phyloP scores from a whole-genome alignment of 2,797 vertebrate species.

The Lacerta bilineata region DNA sequence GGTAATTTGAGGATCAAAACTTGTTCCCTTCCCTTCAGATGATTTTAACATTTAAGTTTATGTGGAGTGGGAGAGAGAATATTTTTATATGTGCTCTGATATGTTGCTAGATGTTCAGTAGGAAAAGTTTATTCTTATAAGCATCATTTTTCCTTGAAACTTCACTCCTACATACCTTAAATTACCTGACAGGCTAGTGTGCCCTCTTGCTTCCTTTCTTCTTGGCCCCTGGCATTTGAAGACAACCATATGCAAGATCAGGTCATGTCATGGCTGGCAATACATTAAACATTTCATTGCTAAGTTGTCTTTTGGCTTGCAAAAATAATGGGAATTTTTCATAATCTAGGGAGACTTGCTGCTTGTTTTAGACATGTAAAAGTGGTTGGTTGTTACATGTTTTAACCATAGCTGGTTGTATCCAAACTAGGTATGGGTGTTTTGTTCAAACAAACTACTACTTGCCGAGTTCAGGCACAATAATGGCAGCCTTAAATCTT shows the following conservation, averaged over 20 bases:
- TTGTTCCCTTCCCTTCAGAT: not conserved
- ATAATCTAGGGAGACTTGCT: too few relatives aligned
- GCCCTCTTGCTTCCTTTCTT: not conserved
- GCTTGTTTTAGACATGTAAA: not conserved
- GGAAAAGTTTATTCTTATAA: not conserved
- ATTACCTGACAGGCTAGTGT: not conserved
- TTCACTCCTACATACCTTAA: not conserved
- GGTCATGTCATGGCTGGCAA: not conserved
- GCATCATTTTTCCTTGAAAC: not conserved
- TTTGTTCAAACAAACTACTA: not conserved
- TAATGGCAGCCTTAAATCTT: not conserved
- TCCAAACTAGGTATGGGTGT: not conserved
- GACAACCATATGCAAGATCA: not conserved
- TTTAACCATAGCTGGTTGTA: too few relatives aligned
- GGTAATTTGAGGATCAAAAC: slow-evolving; percentile 75
- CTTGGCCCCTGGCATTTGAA: not conserved
- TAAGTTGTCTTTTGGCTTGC: not conserved
- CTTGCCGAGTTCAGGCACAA: not conserved
- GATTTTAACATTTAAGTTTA: not conserved
- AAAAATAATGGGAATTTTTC: not conserved
- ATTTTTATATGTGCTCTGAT: not conserved
- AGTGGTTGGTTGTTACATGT: not conserved
- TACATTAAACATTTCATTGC: not conserved
- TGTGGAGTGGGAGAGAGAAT: too few relatives aligned
- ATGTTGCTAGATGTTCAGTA: not conserved